phyloP scores from a whole-genome alignment of 2,113 vertebrate species.

The Dromiciops gliroides region DNA sequence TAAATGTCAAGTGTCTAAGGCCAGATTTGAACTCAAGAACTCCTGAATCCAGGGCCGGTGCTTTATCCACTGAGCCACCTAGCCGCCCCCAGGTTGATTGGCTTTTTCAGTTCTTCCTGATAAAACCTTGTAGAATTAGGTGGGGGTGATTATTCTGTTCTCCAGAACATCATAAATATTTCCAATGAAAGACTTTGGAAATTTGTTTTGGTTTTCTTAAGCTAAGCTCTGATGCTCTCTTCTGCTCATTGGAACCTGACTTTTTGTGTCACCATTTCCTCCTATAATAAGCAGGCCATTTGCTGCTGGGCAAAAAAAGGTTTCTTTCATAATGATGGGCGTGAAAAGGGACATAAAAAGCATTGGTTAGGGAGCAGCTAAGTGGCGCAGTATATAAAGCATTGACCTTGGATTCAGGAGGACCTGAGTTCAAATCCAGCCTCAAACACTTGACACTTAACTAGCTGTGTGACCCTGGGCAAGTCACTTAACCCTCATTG shows the following conservation, averaged over 20 bases:
- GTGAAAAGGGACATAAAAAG: slow-evolving; percentile 32
- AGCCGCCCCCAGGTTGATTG: no score
- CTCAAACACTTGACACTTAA: no score
- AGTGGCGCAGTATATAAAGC: no score
- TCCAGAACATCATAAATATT: slow-evolving; percentile 9
- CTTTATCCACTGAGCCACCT: no score
- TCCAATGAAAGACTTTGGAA: slow-evolving; percentile 4
- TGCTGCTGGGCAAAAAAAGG: neutral
- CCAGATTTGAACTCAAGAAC: no score
- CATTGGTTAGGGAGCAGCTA: no score
- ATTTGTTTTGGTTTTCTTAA: slow-evolving; percentile 45
- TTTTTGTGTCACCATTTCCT: slow-evolving; percentile 18
- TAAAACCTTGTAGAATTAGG: neutral
- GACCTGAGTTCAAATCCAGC: no score
- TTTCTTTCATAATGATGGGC: slow-evolving; percentile 18
- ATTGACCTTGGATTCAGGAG: no score
- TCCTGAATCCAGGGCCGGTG: no score
- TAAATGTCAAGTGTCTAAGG: no score
- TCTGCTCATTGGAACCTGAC: slow-evolving; percentile 26
- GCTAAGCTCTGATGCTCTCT: slow-evolving; percentile 9
- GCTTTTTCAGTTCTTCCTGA: neutral
- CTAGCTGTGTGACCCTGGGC: no score
- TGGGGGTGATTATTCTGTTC: neutral
- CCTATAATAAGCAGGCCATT: slow-evolving; percentile 6
- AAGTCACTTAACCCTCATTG: no score